These are phyloP conservation scores for Conistra vaccinii DNA, from an alignment of 2,888 invertebrate genomes.

Conservation along the genomic window DNA sequence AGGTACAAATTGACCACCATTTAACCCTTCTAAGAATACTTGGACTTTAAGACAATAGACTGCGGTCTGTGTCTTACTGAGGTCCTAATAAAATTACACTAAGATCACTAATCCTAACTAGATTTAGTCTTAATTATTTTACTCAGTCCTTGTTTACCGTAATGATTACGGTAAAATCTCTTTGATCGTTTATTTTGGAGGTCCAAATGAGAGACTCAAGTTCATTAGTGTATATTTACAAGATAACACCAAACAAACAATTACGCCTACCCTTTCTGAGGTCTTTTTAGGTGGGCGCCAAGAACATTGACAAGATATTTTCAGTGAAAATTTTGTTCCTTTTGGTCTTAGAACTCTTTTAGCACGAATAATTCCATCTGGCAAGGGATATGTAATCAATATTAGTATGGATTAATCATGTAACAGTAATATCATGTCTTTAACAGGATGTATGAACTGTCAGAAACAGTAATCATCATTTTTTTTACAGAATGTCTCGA, in stretches of 20 bases:
- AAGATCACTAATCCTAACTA: constrained; percentile 40
- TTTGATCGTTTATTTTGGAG: constrained; percentile 33
- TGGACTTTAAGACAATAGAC: neutral
- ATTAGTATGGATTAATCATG: too few relatives aligned
- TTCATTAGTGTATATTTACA: constrained; percentile 35
- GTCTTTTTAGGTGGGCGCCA: neutral
- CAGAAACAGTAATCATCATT: too few relatives aligned
- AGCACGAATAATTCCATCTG: neutral
- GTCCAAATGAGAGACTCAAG: constrained; percentile 26
- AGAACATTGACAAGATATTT: neutral
- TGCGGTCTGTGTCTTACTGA: neutral
- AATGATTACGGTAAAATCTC: constrained; percentile 34
- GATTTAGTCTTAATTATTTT: constrained; percentile 51
- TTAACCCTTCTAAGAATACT: neutral
- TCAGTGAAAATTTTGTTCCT: neutral
- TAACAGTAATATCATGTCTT: neutral
- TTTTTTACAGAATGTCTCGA: too few relatives aligned
- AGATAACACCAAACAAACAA: constrained; percentile 26
- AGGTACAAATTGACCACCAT: neutral
- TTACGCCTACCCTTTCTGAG: constrained; percentile 20
- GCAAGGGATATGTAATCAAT: neutral
- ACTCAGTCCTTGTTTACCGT: constrained; percentile 32
- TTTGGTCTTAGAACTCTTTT: neutral
- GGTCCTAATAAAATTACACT: constrained; percentile 34
- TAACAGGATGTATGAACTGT: too few relatives aligned